Percentiles rank a stretch among this genome's conserved stretches.
Evolutionary conservation across 2,888 invertebrate species (phyloP).

Genomic region (Acleris literana): DNA sequence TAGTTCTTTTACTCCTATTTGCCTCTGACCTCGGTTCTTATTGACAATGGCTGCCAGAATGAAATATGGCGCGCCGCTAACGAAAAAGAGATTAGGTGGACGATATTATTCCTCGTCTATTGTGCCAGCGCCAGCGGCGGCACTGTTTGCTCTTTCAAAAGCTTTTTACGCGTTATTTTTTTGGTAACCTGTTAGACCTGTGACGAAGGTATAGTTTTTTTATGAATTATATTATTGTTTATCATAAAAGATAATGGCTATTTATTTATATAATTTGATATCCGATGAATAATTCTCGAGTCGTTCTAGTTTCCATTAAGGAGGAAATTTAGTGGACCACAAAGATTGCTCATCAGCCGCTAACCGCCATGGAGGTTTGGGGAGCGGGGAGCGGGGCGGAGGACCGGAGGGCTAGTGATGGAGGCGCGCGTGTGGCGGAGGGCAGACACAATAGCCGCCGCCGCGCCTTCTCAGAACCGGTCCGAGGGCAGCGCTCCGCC

Average conservation of each 20-base stretch:
- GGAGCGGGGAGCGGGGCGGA: slow-evolving; percentile 33
- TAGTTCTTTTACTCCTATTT: slow-evolving; percentile 77
- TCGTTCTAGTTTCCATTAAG: slow-evolving; percentile 6
- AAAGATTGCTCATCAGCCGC: background rate
- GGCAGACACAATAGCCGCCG: slow-evolving; percentile 78
- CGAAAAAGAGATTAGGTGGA: slow-evolving; percentile 79
- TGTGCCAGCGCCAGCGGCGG: slow-evolving; percentile 57
- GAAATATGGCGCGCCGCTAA: slow-evolving; percentile 80
- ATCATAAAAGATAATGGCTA: slow-evolving; percentile 28
- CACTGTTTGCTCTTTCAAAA: slow-evolving; percentile 64
- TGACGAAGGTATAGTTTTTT: slow-evolving; percentile 60
- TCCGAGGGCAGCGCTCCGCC: slow-evolving; percentile 74
- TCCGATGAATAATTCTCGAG: background rate
- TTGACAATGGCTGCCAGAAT: slow-evolving; percentile 83
- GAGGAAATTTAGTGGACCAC: slow-evolving; percentile 7
- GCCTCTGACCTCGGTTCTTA: slow-evolving; percentile 80
- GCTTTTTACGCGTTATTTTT: slow-evolving; percentile 62
- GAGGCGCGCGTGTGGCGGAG: slow-evolving; percentile 70
- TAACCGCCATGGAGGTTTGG: slow-evolving; percentile 21
- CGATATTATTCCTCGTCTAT: slow-evolving; percentile 67
- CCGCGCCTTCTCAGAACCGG: slow-evolving; percentile 79
- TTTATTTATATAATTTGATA: slow-evolving; percentile 18
- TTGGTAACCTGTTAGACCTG: slow-evolving; percentile 64
- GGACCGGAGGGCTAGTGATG: slow-evolving; percentile 56
- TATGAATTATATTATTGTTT: slow-evolving; percentile 19